Percentiles rank a stretch among this genome's conserved stretches.
phyloP scores from a whole-genome alignment of 1,140 invertebrate species.

The Thaumetopoea pityocampa region DNA sequence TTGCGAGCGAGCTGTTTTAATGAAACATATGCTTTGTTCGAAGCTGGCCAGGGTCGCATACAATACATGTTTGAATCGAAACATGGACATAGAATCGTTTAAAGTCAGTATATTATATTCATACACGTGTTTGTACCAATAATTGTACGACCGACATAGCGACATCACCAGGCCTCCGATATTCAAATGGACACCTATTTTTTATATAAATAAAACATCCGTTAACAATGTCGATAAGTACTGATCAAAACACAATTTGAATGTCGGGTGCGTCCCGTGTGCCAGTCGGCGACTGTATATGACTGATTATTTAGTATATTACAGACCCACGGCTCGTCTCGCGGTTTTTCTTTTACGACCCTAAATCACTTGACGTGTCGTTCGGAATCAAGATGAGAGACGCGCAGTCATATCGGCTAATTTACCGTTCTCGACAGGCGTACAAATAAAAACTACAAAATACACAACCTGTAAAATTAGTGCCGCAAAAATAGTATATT shows the following conservation, averaged over 20 bases:
- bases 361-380: constrained; percentile 15
- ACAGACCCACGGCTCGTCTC: constrained; percentile 22
- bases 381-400: constrained; percentile 14
- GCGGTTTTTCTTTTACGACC: constrained; percentile 13
- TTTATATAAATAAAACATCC: constrained; percentile 29
- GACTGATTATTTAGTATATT: constrained; percentile 51
- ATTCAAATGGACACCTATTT: constrained; percentile 14
- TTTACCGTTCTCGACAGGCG: constrained; percentile 13
- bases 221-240: constrained; percentile 34
- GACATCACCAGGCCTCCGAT: constrained; percentile 7
- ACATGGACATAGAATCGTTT: too few species aligned
- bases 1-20: too few species aligned
- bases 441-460: constrained; percentile 16
- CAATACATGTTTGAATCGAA: too few species aligned
- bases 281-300: constrained; percentile 24
- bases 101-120: too few species aligned
- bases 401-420: constrained; percentile 16
- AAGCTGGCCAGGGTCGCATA: too few species aligned
- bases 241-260: constrained; percentile 35
- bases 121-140: too few species aligned
- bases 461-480: constrained; percentile 4
- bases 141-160: background rate
- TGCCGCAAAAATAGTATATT: constrained; percentile 14
- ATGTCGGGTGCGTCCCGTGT: constrained; percentile 33
- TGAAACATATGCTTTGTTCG: too few species aligned